A percentile compares a stretch with the other conserved stretches of the same genome.
phyloP scores from a whole-genome alignment of 2,888 invertebrate species.

The Eupsilia transversa region DNA sequence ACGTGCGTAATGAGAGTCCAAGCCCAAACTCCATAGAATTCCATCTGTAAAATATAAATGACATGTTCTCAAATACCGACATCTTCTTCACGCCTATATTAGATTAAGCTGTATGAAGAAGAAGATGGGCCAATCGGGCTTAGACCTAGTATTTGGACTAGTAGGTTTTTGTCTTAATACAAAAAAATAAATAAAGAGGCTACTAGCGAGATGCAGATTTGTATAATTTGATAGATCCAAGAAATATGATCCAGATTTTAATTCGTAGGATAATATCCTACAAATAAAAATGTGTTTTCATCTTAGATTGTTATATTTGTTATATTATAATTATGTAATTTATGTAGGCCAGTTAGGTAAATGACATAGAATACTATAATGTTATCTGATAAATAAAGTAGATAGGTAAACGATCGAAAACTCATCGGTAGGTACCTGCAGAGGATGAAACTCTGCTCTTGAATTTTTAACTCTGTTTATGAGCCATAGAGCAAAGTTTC shows the following conservation, averaged over 20 bases:
- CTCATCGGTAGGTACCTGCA: conserved; percentile 85
- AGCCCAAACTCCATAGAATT: conserved; percentile 93
- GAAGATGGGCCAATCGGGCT: neutral
- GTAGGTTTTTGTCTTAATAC: neutral
- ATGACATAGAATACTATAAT: no score
- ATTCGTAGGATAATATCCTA: neutral
- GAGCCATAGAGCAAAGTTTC: conserved; percentile 93
- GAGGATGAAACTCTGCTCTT: conserved; percentile 92
- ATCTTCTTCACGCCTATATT: neutral
- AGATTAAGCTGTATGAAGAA: neutral
- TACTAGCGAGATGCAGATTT: neutral
- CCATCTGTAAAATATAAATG: conserved; percentile 79
- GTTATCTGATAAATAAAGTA: no score
- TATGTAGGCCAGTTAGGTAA: no score
- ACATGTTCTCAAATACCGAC: neutral
- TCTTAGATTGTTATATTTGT: no score
- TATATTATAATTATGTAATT: no score
- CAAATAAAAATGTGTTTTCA: no score
- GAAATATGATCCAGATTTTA: neutral
- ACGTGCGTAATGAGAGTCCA: conserved; percentile 94
- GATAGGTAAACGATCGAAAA: neutral
- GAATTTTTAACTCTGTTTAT: conserved; percentile 93
- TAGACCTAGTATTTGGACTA: neutral
- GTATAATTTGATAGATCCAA: neutral
- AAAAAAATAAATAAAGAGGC: neutral